These are phyloP conservation scores for Malacoraja senta DNA, from an alignment of 2,797 vertebrate species.

Conservation along the genomic window DNA sequence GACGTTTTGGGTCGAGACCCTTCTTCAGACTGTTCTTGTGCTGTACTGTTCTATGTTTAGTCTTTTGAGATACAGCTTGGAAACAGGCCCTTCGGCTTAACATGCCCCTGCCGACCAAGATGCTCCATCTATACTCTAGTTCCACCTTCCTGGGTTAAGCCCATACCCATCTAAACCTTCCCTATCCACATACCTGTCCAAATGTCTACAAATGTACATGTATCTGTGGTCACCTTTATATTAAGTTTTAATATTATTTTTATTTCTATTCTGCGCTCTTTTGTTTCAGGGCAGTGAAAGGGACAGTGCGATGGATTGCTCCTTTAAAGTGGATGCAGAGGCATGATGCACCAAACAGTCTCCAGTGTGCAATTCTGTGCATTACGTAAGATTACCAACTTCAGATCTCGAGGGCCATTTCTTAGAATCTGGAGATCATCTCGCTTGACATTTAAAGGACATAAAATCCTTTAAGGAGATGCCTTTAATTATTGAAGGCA, in stretches of 20 bases:
- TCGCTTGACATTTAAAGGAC: neutral
- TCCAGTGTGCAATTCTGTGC: neutral
- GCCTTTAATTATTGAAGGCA: neutral
- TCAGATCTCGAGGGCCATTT: neutral
- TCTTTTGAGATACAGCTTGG: too few species aligned
- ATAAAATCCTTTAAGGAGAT: neutral
- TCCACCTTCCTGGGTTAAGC: too few species aligned
- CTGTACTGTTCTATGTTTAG: too few species aligned
- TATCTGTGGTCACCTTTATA: neutral
- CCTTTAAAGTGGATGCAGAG: neutral
- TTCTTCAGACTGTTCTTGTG: too few species aligned
- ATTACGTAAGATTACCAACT: neutral
- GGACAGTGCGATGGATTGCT: neutral
- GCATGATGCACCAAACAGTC: neutral
- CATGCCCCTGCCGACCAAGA: too few species aligned
- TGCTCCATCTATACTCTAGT: too few species aligned
- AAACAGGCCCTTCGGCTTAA: too few species aligned
- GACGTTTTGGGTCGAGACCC: too few species aligned
- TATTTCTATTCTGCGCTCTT: neutral
- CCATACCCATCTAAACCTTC: too few species aligned
- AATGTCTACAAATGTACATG: neutral
- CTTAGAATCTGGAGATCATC: neutral
- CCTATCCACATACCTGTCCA: too few species aligned
- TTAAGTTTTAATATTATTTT: neutral
- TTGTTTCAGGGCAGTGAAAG: neutral